phyloP scores from a whole-genome alignment of 2,888 invertebrate species.

The Archaeoteleia sp. region DNA sequence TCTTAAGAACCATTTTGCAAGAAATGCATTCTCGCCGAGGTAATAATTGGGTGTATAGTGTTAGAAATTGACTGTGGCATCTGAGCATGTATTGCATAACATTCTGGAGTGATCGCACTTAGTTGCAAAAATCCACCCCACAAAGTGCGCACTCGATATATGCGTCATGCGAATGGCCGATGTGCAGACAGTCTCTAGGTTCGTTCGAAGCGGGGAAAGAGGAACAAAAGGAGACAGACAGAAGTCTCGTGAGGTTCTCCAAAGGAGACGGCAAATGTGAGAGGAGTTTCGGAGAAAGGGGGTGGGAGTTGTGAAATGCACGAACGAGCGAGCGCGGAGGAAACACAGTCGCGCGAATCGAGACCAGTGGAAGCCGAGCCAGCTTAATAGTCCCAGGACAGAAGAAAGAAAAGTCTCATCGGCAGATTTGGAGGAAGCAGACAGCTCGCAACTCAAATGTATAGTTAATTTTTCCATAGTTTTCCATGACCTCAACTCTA shows the following conservation, averaged over 20 bases:
- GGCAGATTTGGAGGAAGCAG: constrained; percentile 34
- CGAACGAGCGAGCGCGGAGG: constrained; percentile 61
- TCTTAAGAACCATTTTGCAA: no score
- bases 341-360: constrained; percentile 67
- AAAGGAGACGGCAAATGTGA: constrained; percentile 51
- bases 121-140: constrained; percentile 39
- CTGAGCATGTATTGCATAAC: constrained; percentile 23
- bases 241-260: constrained; percentile 3
- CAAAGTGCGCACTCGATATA: constrained; percentile 10
- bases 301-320: constrained; percentile 68
- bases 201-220: constrained; percentile 3
- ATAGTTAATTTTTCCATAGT: not conserved
- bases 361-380: constrained; percentile 67
- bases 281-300: constrained; percentile 66
- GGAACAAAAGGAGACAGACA: constrained; percentile 32
- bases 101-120: constrained; percentile 1
- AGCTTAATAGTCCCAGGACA: constrained; percentile 58
- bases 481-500: no score
- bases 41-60: no score
- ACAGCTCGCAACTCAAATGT: constrained; percentile 5
- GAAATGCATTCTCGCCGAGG: no score
- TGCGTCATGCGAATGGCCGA: constrained; percentile 19
- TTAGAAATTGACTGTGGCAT: no score
- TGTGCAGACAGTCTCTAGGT: constrained; percentile 11
- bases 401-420: constrained; percentile 43